Conservation (phyloP, 53 echinoderm and acorn worm species). For the Astropecten irregularis region DNA sequence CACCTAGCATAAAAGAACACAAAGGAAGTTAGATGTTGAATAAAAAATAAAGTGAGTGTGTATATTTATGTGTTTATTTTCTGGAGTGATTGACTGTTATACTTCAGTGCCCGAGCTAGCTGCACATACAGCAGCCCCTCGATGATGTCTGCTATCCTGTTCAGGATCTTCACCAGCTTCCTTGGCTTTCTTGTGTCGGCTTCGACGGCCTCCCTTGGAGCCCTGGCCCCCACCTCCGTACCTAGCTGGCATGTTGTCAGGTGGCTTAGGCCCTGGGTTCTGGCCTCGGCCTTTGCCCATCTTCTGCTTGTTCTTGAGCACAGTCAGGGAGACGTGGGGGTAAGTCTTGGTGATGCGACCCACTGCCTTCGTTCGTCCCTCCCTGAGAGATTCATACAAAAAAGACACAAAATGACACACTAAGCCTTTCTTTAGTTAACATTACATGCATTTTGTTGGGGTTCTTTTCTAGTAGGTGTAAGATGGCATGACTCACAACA, state of each 20-base stretch:
- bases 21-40: too few relatives aligned
- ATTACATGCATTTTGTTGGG: too few relatives aligned
- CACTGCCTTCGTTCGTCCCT: slow-evolving; percentile 98
- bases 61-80: too few relatives aligned
- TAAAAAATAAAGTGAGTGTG: too few relatives aligned
- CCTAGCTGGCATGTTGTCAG: slow-evolving; percentile 59
- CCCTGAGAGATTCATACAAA: slow-evolving; percentile 73
- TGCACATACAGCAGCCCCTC: not conserved
- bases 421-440: not conserved
- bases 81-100: not conserved
- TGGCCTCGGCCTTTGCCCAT: slow-evolving; percentile 82
- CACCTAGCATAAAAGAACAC: too few relatives aligned
- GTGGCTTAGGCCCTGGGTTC: slow-evolving; percentile 73
- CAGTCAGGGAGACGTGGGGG: slow-evolving; percentile 77
- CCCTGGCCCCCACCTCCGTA: slow-evolving; percentile 59
- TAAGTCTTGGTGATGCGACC: slow-evolving; percentile 92
- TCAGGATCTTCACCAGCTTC: slow-evolving; percentile 42
- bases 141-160: not conserved
- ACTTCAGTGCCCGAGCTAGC: slow-evolving; percentile 12
- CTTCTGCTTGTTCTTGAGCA: slow-evolving; percentile 90
- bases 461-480: too few relatives aligned
- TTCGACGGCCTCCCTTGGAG: slow-evolving; percentile 64
- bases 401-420: not conserved
- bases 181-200: slow-evolving; percentile 59
- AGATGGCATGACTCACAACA: too few relatives aligned